Conservation (phyloP, 2,797 vertebrate genomes). For the Pseudopleuronectes americanus region DNA sequence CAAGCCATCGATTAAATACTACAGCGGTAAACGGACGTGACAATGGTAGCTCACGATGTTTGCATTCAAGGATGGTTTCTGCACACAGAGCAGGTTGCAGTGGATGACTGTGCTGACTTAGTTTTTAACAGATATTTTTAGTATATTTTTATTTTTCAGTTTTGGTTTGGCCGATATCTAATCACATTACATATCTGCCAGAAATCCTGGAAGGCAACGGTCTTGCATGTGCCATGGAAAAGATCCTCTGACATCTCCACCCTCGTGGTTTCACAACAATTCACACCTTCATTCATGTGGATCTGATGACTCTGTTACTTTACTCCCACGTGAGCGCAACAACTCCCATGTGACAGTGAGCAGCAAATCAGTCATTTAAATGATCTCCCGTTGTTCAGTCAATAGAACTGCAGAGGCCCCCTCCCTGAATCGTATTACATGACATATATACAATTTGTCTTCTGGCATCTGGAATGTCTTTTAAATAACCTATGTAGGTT, state of each 20-base stretch:
- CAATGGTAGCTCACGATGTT: not conserved
- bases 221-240: not conserved
- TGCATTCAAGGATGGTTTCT: not conserved
- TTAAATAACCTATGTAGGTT: too few relatives aligned
- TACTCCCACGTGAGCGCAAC: slow-evolving; percentile 21
- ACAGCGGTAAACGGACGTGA: not conserved
- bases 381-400: slow-evolving; percentile 4
- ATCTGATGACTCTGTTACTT: slow-evolving; percentile 36
- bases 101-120: not conserved
- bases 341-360: slow-evolving; percentile 11
- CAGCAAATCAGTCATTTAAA: slow-evolving; percentile 32
- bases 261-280: slow-evolving; percentile 36
- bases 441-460: too few relatives aligned
- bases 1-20: not conserved
- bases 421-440: not conserved
- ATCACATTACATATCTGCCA: not conserved
- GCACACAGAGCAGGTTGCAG: not conserved
- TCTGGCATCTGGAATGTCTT: too few relatives aligned
- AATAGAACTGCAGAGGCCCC: not conserved
- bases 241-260: slow-evolving; percentile 29
- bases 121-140: too few relatives aligned
- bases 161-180: not conserved
- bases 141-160: not conserved
- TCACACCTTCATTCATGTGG: slow-evolving; percentile 42
- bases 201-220: not conserved